phyloP scores from a whole-genome alignment of 2,888 invertebrate species.

The Acrobasis suavella region DNA sequence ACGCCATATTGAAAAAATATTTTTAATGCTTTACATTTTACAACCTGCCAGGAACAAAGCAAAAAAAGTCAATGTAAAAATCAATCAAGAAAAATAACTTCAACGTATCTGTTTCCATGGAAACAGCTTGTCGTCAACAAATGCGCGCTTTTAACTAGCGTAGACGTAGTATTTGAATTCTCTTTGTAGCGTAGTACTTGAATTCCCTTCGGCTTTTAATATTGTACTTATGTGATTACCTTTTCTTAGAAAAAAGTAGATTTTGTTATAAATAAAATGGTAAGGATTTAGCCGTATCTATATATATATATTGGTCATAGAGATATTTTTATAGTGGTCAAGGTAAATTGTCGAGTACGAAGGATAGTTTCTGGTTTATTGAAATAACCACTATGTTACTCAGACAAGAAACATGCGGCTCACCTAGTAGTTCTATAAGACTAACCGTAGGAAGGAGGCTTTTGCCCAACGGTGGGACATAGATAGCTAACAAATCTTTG shows the following conservation, averaged over 20 bases:
- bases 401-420: too few relatives aligned
- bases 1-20: background rate
- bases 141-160: conserved; percentile 30
- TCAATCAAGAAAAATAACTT: background rate
- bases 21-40: background rate
- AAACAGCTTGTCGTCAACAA: conserved; percentile 46
- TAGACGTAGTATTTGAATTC: too few relatives aligned
- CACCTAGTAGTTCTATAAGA: too few relatives aligned
- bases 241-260: background rate
- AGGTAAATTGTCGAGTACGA: too few relatives aligned
- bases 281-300: conserved; percentile 6
- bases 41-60: background rate
- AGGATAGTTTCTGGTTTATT: too few relatives aligned
- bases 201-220: too few relatives aligned
- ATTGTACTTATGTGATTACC: too few relatives aligned
- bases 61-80: background rate
- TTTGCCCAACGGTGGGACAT: too few relatives aligned
- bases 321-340: background rate
- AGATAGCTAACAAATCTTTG: background rate
- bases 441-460: too few relatives aligned
- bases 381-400: too few relatives aligned
- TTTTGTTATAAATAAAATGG: conserved; percentile 22
- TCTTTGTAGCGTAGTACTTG: too few relatives aligned
- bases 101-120: conserved; percentile 38
- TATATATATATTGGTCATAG: background rate